phyloP scores from a whole-genome alignment of 2,797 vertebrate genomes.

The Denticeps clupeoides region DNA sequence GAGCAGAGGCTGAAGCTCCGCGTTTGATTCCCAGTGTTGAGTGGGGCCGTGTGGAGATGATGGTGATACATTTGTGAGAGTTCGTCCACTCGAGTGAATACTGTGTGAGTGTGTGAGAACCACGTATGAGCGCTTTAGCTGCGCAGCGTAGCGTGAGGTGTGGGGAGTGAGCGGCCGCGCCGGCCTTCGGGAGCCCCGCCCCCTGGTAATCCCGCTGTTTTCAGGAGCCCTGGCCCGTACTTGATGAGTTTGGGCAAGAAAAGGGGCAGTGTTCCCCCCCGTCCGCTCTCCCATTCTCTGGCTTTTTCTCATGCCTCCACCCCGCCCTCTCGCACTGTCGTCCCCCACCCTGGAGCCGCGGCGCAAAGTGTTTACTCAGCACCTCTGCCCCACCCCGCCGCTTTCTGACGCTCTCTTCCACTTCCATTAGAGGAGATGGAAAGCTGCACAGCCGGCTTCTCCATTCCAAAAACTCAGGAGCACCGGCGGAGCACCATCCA shows the following conservation, averaged over 20 bases:
- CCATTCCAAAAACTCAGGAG: too few relatives aligned
- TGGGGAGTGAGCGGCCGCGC: conserved; percentile 73
- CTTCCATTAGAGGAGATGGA: too few relatives aligned
- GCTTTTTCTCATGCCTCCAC: conserved; percentile 54
- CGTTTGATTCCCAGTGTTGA: too few relatives aligned
- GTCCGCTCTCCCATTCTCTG: conserved; percentile 41
- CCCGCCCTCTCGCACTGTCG: conserved; percentile 12
- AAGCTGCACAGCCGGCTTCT: too few relatives aligned
- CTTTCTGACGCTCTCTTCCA: conserved; percentile 9
- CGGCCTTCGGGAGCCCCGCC: conserved; percentile 48
- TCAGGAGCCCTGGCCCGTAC: conserved; percentile 97
- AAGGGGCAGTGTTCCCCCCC: conserved; percentile 61
- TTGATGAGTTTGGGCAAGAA: conserved; percentile 99
- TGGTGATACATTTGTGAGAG: conserved; percentile 13
- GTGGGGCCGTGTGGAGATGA: conserved; percentile 5
- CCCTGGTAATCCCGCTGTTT: conserved; percentile 94
- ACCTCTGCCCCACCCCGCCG: conserved; percentile 45
- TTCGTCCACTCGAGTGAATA: conserved; percentile 14
- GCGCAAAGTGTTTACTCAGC: conserved; percentile 86
- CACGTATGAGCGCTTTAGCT: conserved; percentile 45
- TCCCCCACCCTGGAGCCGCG: conserved; percentile 53
- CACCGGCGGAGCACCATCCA: too few relatives aligned
- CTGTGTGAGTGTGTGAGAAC: conserved; percentile 63
- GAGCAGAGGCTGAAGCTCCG: too few relatives aligned
- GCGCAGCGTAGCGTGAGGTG: conserved; percentile 67